Evolutionary conservation across 2,113 vertebrate genomes (phyloP).

Genomic region (Hylia prasina): DNA sequence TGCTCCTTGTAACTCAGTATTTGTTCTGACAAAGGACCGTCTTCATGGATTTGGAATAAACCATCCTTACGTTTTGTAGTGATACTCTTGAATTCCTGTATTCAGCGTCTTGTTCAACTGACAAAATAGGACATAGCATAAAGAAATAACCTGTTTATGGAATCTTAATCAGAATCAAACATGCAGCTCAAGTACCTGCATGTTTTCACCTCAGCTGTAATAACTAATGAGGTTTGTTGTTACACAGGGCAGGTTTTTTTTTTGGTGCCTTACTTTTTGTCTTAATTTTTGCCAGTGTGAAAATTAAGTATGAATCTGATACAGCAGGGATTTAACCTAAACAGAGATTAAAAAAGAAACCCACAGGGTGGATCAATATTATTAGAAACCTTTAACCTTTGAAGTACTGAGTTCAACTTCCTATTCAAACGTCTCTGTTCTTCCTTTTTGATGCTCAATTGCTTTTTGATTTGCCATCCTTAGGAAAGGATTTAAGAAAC

Average conservation of each 20-base stretch:
- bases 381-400: conserved; percentile 73
- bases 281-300: conserved; percentile 80
- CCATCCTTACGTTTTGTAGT: background rate
- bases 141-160: conserved; percentile 55
- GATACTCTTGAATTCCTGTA: conserved; percentile 34
- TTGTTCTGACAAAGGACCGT: conserved; percentile 56
- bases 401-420: conserved; percentile 73
- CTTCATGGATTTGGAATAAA: conserved; percentile 42
- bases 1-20: conserved; percentile 38
- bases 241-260: conserved; percentile 71
- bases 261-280: conserved; percentile 81
- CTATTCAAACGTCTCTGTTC: conserved; percentile 73
- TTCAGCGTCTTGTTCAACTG: conserved; percentile 39
- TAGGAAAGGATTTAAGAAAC: conserved; percentile 75
- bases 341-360: conserved; percentile 44
- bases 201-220: conserved; percentile 40
- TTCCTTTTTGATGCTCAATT: conserved; percentile 75
- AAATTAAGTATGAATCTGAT: conserved; percentile 78
- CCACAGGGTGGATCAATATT: conserved; percentile 72
- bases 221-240: conserved; percentile 56
- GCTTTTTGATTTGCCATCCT: conserved; percentile 81
- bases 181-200: conserved; percentile 34
- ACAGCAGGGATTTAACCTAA: conserved; percentile 78
- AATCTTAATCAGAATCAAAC: conserved; percentile 5
- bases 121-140: conserved; percentile 49